Base-by-base conservation (phyloP, 1,140 invertebrate genomes). In the Drosophila sechellia region DNA sequence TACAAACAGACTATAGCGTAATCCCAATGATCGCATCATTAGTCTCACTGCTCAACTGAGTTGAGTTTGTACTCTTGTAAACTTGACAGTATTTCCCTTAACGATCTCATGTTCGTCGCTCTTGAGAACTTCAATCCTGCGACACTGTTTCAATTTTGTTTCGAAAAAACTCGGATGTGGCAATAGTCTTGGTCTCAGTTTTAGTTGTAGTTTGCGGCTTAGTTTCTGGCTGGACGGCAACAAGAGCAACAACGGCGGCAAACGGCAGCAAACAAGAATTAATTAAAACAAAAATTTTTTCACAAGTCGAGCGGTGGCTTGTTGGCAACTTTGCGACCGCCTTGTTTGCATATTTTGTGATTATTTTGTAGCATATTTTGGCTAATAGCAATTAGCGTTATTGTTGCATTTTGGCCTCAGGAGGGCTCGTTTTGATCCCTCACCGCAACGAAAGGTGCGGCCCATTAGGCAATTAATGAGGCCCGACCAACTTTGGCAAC, bases 391-490 rank as follows among this genome's bases (percentile, higher is more conserved):
- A 87, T 86, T 86, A 86, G 83, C 83, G 42, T 79, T 79, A 77
- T 89, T 83, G 83, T 68, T 76, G 60, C 46, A 37, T 53, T 15
- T 75, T 37, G 58, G 45, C 37, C 54, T 46, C 54, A 59, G 20
- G 43, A 31, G 52, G 53, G 4, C 42, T 45, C 8, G 13, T 15
- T 13, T 64, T 53, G 56, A 40, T 57, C 40, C 64, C 53, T 58
- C 77, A 4, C 17, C 11, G 15, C 22, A 13, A 50, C 8, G 17
- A 1, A 54, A 83, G 84, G 83, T 71, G 83, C 83, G 83, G 79
- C 75, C 83, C 83, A 86, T 86, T 86, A 86, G 70, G 71, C 79
- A 86, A 83, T 86, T 89, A 86, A 86, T 87, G 83, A 83, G 76
- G 83, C 83, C 75, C 50, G 77, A 68, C 75, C 48, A 35, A 27